Conservation (phyloP, 2,888 invertebrate species). For the Sisyra nigra region DNA sequence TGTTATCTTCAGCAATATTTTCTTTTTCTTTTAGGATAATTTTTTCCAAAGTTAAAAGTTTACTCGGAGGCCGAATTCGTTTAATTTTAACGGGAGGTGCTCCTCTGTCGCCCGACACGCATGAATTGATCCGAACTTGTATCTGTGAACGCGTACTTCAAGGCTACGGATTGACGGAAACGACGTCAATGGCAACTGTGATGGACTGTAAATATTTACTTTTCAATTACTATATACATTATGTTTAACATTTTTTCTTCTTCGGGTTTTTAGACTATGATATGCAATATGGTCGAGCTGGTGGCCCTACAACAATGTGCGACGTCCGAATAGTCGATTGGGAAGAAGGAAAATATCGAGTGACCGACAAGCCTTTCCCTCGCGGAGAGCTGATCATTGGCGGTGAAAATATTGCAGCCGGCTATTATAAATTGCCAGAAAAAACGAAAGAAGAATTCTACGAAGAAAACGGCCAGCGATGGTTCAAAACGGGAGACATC, state of each 20-base stretch:
- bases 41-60: conserved; percentile 31
- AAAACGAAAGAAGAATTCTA: conserved; percentile 86
- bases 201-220: conserved; percentile 48
- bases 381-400: conserved; percentile 60
- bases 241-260: conserved; percentile 5
- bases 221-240: conserved; percentile 7
- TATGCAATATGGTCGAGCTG: conserved; percentile 58
- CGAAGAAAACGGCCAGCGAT: conserved; percentile 60
- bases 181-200: conserved; percentile 81
- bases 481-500: conserved; percentile 96
- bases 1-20: conserved; percentile 9
- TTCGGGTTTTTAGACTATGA: conserved; percentile 21
- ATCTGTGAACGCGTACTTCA: conserved; percentile 81
- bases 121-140: conserved; percentile 82
- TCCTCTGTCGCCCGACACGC: conserved; percentile 88
- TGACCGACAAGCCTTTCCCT: conserved; percentile 72
- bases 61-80: conserved; percentile 81
- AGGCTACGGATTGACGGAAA: conserved; percentile 96
- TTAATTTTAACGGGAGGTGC: conserved; percentile 89
- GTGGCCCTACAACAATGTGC: conserved; percentile 70
- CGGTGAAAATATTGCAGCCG: conserved; percentile 81
- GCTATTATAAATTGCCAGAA: conserved; percentile 82
- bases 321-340: conserved; percentile 80
- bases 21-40: conserved; percentile 30
- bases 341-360: conserved; percentile 85